These are phyloP conservation scores for Odobenus rosmarus DNA, from an alignment of 2,113 vertebrate species.

Conservation along the genomic window DNA sequence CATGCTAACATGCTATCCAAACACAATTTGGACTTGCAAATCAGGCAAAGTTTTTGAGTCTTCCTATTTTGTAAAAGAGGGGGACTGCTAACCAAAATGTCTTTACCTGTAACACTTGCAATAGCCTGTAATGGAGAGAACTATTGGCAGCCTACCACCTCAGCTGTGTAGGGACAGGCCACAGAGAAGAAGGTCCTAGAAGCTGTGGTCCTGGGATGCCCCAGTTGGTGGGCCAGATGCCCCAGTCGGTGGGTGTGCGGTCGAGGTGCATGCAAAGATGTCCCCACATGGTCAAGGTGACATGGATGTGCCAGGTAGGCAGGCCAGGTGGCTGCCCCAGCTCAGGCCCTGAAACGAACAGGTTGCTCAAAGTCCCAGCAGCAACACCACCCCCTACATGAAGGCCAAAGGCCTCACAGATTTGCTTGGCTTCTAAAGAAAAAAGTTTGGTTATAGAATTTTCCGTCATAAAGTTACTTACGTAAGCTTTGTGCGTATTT, in stretches of 20 bases:
- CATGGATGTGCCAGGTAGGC: constrained; percentile 86
- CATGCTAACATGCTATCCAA: constrained; percentile 85
- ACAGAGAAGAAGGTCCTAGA: constrained; percentile 91
- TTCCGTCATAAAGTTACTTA: not conserved
- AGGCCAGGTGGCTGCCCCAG: constrained; percentile 86
- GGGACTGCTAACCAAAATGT: constrained; percentile 88
- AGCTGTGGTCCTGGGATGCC: constrained; percentile 77
- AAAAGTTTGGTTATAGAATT: not conserved
- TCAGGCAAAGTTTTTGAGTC: constrained; percentile 85
- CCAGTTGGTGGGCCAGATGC: constrained; percentile 89
- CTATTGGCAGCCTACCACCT: constrained; percentile 89
- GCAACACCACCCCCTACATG: constrained; percentile 88
- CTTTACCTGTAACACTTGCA: constrained; percentile 77
- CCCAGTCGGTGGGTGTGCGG: constrained; percentile 89
- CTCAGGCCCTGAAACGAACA: not conserved
- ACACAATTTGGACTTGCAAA: constrained; percentile 86
- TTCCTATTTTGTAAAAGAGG: constrained; percentile 91
- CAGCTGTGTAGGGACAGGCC: constrained; percentile 88
- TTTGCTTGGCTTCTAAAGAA: not conserved
- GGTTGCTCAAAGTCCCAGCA: constrained; percentile 76
- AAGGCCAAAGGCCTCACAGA: constrained; percentile 89
- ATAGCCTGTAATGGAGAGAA: constrained; percentile 87
- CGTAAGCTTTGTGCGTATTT: not conserved
- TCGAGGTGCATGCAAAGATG: constrained; percentile 76
- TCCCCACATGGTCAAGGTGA: constrained; percentile 49